Evolutionary conservation across 2,113 vertebrate species (phyloP), one percentile per base, ranked within the genome.

Genomic region (Menidia beryllina): DNA sequence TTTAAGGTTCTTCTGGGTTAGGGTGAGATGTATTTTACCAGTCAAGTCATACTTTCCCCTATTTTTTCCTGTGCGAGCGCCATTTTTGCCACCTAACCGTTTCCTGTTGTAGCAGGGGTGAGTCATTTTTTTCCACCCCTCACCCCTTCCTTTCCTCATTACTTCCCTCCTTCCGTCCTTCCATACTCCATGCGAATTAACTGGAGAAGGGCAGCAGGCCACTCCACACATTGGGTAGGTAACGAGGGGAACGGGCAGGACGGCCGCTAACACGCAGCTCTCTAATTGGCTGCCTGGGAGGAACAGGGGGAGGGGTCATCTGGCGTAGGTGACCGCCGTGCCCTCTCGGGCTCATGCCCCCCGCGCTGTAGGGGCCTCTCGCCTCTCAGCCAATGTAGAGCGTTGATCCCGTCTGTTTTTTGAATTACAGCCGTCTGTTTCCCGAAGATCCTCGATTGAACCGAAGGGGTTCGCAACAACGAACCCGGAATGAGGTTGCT

Each of bases 281-380:
- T 89, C 74, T 91, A 91, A 93, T 93, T 92, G 89, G 91, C 88
- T 90, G 78, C 84, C 78, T 81, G 75, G 86, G 69, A 90, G 79
- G 82, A 85, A 88, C 91, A 87, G 88, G 81, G 83, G 85, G 91
- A 87, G 88, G 81, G 83, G 85, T 89, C 87, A 81, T 90, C 91
- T 91, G 84, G 77, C 79, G 78, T 70, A 81, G 79, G 76, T 72
- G 85, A 83, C 72, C 74, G 82, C 69, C 70, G 71, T 75, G 67
- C 73, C 84, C 67, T 79, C 71, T 75, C 55, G 2, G n/a, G 64
- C 27, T 24, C 69, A 60, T 60, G 19, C 62, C 50, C n/a, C n/a
- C n/a, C n/a, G n/a, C n/a, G n/a, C n/a, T n/a, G n/a, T n/a, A n/a
- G n/a, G n/a, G n/a, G n/a, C 47, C 9, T 38, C 48, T 50, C 52